These are phyloP conservation scores for Betta splendens DNA, from an alignment of 2,797 vertebrate genomes.

Conservation along the genomic window DNA sequence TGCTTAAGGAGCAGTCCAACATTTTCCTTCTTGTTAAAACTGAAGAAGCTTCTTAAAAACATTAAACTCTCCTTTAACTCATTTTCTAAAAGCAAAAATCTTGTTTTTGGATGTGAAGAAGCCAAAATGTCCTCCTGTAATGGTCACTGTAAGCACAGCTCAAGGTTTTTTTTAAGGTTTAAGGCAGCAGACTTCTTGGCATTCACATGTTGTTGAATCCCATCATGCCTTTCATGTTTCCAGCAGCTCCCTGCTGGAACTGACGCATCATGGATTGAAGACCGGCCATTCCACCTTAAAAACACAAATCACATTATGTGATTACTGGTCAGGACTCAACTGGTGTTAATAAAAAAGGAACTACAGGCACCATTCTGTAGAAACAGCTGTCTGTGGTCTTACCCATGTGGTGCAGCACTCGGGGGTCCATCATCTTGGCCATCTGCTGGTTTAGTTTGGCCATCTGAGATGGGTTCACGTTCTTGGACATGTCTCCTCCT, in stretches of 20 bases:
- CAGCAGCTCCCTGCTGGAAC: slow-evolving; percentile 97
- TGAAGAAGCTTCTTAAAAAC: background rate
- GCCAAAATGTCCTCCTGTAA: slow-evolving; percentile 22
- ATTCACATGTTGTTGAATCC: slow-evolving; percentile 99
- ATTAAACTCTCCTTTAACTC: slow-evolving; percentile 22
- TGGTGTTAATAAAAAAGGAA: no score
- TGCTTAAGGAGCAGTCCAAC: slow-evolving; percentile 11
- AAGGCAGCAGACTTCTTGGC: slow-evolving; percentile 75
- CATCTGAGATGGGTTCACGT: slow-evolving; percentile 97
- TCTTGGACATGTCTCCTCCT: slow-evolving; percentile 99
- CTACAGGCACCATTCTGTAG: no score
- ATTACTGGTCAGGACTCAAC: no score
- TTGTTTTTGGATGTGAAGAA: slow-evolving; percentile 25
- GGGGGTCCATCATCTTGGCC: slow-evolving; percentile 99
- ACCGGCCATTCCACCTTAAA: slow-evolving; percentile 95
- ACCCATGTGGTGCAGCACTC: slow-evolving; percentile 99
- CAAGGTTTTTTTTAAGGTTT: slow-evolving; percentile 55
- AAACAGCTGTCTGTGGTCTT: slow-evolving; percentile 22
- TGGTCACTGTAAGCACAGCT: slow-evolving; percentile 19
- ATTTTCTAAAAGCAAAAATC: slow-evolving; percentile 25
- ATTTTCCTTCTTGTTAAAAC: background rate
- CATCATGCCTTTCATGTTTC: slow-evolving; percentile 99
- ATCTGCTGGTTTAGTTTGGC: slow-evolving; percentile 99
- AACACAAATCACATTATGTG: background rate
- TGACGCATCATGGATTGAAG: slow-evolving; percentile 99